phyloP scores from a whole-genome alignment of 2,113 vertebrate genomes.

The Xenopus borealis region DNA sequence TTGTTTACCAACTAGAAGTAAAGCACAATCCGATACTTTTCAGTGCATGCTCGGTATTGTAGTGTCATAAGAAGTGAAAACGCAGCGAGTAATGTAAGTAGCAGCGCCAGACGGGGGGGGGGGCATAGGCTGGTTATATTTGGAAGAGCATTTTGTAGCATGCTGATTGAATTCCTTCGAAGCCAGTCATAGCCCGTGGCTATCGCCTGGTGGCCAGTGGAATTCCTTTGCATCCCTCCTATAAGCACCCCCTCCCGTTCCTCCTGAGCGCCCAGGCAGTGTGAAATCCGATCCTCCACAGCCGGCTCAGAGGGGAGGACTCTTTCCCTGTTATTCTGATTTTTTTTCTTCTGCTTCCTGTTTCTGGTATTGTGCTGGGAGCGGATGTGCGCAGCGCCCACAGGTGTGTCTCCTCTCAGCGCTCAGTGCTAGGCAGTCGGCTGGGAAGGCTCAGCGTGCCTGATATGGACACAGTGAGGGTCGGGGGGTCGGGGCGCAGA shows the following conservation, averaged over 20 bases:
- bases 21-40: no score
- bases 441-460: slow-evolving; percentile 44
- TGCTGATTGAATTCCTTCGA: no score
- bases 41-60: no score
- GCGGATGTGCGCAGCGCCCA: slow-evolving; percentile 65
- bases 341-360: slow-evolving; percentile 59
- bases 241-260: background rate
- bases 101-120: no score
- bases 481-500: slow-evolving; percentile 43
- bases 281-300: slow-evolving; percentile 31
- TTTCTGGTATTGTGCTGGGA: slow-evolving; percentile 58
- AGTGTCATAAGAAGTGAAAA: no score
- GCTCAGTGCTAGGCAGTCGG: slow-evolving; percentile 28
- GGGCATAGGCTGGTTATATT: no score
- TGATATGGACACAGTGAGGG: slow-evolving; percentile 46
- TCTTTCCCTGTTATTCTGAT: slow-evolving; percentile 46
- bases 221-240: background rate
- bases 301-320: slow-evolving; percentile 50
- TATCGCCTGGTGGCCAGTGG: background rate
- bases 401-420: slow-evolving; percentile 58
- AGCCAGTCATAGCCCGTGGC: no score
- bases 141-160: no score
- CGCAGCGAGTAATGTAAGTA: no score
- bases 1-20: no score
- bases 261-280: background rate